Base-by-base conservation (phyloP, 2,888 invertebrate genomes). In the Liodrosophila aerea region DNA sequence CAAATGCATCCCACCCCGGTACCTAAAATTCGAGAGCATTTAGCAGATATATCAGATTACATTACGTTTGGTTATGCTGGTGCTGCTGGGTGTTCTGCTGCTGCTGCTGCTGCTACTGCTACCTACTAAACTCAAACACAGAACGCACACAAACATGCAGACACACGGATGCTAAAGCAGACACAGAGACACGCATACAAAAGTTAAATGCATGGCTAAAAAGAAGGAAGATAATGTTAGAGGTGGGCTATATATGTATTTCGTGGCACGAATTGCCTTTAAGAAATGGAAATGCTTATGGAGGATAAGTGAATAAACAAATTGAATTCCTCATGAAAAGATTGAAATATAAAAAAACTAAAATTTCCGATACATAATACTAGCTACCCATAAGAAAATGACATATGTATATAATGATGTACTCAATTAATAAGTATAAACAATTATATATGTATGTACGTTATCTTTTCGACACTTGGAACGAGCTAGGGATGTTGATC, bases 41-140 rank as follows among this genome's bases (percentile, higher is more conserved):
- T 49, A 11, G n/a, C 58, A 75, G 63, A 82, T 68, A 75, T 78
- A 85, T 78, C 77, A 78, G 49, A 72, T 78, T 78, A 72, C 77
- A 41, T 61, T 77, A 57, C 22, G 22, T 22, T 22, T 22, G 5
- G 22, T 22, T 22, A 22, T 30, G 15, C 7, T 22, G 22, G 22
- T 22, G 22, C 22, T 22, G 22, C 22, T 22, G 46, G n/a, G n/a
- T n/a, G n/a, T n/a, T n/a, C 39, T 45, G 22, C 5, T 5, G 22
- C 22, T 22, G n/a, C 22, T 22, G 46, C 39, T 45, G 22, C 5
- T 5, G 22, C 22, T 22, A 22, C 46, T 51, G 61, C 84, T 77
- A 81, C 77, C 84, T 73, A 81, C 77, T 51, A 18, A 16, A 47
- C 22, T 12, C 41, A 39, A 36, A 15, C 18, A 50, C 39, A 36